phyloP scores from a whole-genome alignment of 2,113 vertebrate species.

The Diadophis punctatus region DNA sequence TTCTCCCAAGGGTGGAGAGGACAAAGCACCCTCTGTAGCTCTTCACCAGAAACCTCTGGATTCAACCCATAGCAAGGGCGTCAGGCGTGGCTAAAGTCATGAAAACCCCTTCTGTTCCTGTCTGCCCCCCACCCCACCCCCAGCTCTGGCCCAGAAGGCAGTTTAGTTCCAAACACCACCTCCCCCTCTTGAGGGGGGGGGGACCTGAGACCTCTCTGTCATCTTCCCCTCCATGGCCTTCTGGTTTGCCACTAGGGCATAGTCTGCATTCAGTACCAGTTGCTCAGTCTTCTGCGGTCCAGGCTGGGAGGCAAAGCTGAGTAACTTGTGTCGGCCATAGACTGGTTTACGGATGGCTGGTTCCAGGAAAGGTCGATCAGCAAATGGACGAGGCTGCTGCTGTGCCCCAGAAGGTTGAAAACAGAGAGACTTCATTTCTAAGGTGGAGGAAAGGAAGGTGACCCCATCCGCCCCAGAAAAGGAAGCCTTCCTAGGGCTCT shows the following conservation, averaged over 20 bases:
- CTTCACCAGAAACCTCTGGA: not conserved
- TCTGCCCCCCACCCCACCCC: not conserved
- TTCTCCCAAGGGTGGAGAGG: not conserved
- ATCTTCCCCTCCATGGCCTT: not conserved
- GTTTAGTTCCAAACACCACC: not conserved
- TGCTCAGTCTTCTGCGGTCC: not conserved
- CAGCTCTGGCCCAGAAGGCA: not conserved
- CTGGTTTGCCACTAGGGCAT: not conserved
- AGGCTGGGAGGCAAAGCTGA: not conserved
- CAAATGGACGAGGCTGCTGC: not conserved
- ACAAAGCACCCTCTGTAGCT: not conserved
- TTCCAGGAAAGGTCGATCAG: not conserved
- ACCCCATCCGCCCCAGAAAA: not conserved
- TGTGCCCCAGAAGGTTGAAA: conserved; percentile 34
- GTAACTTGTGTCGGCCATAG: not conserved
- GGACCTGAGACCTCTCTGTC: not conserved
- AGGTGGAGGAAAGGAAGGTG: not conserved
- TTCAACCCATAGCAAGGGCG: not conserved
- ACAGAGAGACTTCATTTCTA: conserved; percentile 33
- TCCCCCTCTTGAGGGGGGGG: not conserved
- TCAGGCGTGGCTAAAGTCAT: not conserved
- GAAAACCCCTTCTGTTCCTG: not conserved
- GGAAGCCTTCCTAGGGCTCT: not conserved
- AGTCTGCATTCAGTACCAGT: not conserved
- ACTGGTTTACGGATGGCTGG: not conserved